A percentile compares a stretch with the other conserved stretches of the same genome.
Conservation (phyloP, 2,888 invertebrate species). For the Alentia gelatinosa region DNA sequence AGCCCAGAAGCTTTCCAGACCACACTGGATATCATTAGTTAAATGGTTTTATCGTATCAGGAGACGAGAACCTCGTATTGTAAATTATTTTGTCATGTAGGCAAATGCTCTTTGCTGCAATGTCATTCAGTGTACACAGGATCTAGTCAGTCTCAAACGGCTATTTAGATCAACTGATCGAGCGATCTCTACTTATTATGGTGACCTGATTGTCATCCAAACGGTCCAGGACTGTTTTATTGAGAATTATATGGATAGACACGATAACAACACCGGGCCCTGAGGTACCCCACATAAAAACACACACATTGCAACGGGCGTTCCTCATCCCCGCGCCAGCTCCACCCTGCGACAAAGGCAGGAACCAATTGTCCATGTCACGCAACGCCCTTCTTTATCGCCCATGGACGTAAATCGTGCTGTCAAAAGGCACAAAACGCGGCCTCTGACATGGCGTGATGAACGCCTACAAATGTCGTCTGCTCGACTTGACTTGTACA, state of each 20-base stretch:
- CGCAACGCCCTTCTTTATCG: not conserved
- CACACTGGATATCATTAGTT: too few relatives aligned
- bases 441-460: not conserved
- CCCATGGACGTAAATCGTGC: not conserved
- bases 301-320: not conserved
- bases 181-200: too few relatives aligned
- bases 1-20: too few relatives aligned
- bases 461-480: not conserved
- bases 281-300: constrained; percentile 10
- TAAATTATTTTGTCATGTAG: too few relatives aligned
- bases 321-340: not conserved
- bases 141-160: too few relatives aligned
- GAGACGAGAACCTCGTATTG: too few relatives aligned
- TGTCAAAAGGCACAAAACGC: not conserved
- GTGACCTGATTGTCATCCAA: too few relatives aligned
- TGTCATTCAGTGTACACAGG: too few relatives aligned
- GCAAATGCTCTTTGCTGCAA: too few relatives aligned
- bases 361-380: not conserved
- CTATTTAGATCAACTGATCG: too few relatives aligned
- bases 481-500: not conserved
- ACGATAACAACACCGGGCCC: not conserved
- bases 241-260: not conserved
- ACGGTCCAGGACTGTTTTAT: too few relatives aligned
- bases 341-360: not conserved
- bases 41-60: too few relatives aligned